Evolutionary conservation across 2,797 vertebrate species (phyloP).

Genomic region (Zenarchopterus dispar): DNA sequence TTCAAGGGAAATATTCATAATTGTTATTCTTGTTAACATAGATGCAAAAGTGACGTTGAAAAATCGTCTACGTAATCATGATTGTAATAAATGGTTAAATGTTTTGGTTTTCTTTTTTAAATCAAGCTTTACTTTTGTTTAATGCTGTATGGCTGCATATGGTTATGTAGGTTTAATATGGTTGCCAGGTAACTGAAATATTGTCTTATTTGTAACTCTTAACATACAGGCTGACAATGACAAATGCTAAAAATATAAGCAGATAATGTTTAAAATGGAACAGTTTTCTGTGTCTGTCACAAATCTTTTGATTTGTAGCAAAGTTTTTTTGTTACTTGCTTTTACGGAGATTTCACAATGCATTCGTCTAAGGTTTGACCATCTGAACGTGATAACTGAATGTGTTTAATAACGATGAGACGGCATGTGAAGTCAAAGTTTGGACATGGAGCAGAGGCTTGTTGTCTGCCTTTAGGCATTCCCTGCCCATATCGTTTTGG

Average conservation of each 20-base stretch:
- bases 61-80: conserved; percentile 42
- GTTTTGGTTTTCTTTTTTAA: conserved; percentile 45
- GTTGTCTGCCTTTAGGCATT: conserved; percentile 33
- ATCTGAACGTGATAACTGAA: conserved; percentile 44
- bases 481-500: conserved; percentile 15
- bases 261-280: conserved; percentile 38
- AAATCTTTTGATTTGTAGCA: conserved; percentile 50
- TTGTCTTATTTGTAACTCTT: conserved; percentile 34
- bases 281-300: conserved; percentile 42
- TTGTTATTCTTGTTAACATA: conserved; percentile 27
- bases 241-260: conserved; percentile 36
- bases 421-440: conserved; percentile 12
- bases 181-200: conserved; percentile 51
- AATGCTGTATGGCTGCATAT: conserved; percentile 32
- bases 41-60: conserved; percentile 15
- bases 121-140: conserved; percentile 61
- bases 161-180: conserved; percentile 35
- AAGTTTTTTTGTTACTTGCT: conserved; percentile 49
- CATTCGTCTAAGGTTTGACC: conserved; percentile 48
- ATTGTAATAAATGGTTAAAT: conserved; percentile 43
- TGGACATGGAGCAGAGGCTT: conserved; percentile 28
- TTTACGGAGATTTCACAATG: conserved; percentile 58
- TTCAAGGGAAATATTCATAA: conserved; percentile 20
- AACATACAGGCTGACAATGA: conserved; percentile 29
- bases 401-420: conserved; percentile 48